These are phyloP conservation scores for Yponomeuta sedellus DNA, from an alignment of 2,888 invertebrate genomes.

Conservation along the genomic window DNA sequence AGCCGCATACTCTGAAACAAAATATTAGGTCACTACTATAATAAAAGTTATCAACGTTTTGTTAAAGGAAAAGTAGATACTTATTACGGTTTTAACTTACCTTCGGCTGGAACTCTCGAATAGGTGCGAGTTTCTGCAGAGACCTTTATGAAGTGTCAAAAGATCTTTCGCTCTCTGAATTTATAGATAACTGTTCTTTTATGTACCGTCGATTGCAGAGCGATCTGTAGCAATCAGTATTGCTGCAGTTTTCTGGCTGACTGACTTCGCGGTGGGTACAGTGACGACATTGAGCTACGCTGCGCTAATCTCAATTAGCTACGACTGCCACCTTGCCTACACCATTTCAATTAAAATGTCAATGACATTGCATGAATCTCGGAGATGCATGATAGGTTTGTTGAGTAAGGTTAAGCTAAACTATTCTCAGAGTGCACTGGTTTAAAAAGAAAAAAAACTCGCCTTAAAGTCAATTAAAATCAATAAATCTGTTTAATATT, in stretches of 20 bases:
- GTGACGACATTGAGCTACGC: slow-evolving; percentile 58
- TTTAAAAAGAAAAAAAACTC: not conserved
- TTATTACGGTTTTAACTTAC: slow-evolving; percentile 28
- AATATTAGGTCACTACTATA: not conserved
- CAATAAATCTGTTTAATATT: slow-evolving; percentile 43
- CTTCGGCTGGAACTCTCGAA: slow-evolving; percentile 24
- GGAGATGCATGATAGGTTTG: not conserved
- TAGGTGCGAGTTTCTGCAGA: slow-evolving; percentile 41
- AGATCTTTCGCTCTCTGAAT: slow-evolving; percentile 57
- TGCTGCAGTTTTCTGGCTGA: slow-evolving; percentile 71
- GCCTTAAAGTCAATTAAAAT: slow-evolving; percentile 6
- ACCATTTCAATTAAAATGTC: slow-evolving; percentile 1
- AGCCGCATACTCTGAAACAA: slow-evolving; percentile 52
- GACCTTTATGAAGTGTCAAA: slow-evolving; percentile 54
- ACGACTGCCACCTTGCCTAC: slow-evolving; percentile 28
- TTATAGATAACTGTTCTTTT: slow-evolving; percentile 71
- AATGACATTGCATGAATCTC: slow-evolving; percentile 4
- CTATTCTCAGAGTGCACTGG: not conserved
- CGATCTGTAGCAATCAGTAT: slow-evolving; percentile 64
- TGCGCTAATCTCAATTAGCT: slow-evolving; percentile 61
- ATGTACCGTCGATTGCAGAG: slow-evolving; percentile 63
- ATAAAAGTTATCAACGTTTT: too few relatives aligned
- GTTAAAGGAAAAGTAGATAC: not conserved
- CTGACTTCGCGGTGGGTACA: slow-evolving; percentile 46
- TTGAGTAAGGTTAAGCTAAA: not conserved